Conservation (phyloP, 2,113 vertebrate genomes). For the Crotalus horridus region DNA sequence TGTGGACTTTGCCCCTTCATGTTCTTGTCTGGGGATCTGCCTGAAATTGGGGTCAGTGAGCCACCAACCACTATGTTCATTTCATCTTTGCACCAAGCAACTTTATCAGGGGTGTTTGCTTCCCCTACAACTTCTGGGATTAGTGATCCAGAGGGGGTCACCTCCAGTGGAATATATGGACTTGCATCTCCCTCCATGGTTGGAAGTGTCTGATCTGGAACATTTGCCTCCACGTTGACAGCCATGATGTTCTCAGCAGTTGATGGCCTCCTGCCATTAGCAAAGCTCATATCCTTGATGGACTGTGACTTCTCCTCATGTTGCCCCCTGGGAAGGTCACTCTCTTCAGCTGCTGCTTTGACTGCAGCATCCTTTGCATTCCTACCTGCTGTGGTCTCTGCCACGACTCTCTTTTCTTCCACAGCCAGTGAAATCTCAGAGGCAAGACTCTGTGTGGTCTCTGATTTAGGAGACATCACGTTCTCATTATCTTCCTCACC, state of each 20-base stretch:
- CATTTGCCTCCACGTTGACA: not conserved
- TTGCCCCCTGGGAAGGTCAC: not conserved
- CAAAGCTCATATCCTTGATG: not conserved
- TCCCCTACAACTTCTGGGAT: not conserved
- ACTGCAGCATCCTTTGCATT: not conserved
- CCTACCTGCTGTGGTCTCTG: too few relatives aligned
- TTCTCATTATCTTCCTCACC: not conserved
- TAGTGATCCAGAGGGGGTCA: not conserved
- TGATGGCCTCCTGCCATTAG: not conserved
- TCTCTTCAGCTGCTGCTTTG: too few relatives aligned
- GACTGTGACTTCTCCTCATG: not conserved
- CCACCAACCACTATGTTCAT: not conserved
- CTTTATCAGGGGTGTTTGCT: not conserved
- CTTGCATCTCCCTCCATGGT: not conserved
- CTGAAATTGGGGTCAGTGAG: not conserved
- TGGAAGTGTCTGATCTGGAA: not conserved
- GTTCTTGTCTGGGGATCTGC: not conserved
- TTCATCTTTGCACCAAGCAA: not conserved
- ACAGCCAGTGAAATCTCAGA: not conserved
- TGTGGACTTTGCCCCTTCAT: not conserved
- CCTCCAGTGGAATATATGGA: not conserved
- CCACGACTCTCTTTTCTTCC: fast-evolving
- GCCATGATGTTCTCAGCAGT: not conserved
- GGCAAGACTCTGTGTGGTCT: not conserved
- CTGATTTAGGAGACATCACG: not conserved